Conservation (phyloP, 1,140 invertebrate species). For the Meteorus sp. region DNA sequence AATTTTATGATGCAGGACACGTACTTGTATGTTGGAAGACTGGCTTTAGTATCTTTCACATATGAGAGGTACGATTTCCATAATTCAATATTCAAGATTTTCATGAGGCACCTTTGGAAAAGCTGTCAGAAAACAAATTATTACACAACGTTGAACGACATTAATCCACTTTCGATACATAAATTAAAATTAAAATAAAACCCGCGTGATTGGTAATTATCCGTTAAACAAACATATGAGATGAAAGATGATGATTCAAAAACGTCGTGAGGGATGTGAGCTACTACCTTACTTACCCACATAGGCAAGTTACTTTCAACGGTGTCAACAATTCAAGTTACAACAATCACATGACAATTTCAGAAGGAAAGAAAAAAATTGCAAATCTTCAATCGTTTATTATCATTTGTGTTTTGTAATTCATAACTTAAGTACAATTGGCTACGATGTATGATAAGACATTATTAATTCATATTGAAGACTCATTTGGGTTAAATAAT, state of each 20-base stretch:
- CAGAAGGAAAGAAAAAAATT: constrained; percentile 5
- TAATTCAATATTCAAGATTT: constrained; percentile 97
- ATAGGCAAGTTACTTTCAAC: constrained; percentile 44
- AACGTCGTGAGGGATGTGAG: constrained; percentile 27
- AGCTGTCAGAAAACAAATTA: constrained; percentile 67
- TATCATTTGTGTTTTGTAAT: constrained; percentile 1
- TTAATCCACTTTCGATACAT: too few relatives aligned
- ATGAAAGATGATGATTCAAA: constrained; percentile 26
- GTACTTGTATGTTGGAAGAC: constrained; percentile 92
- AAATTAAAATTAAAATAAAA: too few relatives aligned
- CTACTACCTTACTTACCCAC: constrained; percentile 52
- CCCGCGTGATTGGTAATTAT: too few relatives aligned
- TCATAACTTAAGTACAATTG: too few relatives aligned
- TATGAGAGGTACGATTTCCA: constrained; percentile 98
- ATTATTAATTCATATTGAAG: constrained; percentile 8
- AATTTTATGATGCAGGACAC: constrained; percentile 49
- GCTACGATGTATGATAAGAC: too few relatives aligned
- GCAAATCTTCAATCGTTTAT: constrained; percentile 8
- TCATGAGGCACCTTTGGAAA: constrained; percentile 96
- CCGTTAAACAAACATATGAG: too few relatives aligned
- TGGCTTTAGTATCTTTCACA: constrained; percentile 96
- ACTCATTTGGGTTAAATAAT: constrained; percentile 19
- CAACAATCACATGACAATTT: constrained; percentile 17
- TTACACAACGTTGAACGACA: constrained; percentile 29
- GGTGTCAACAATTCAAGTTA: background rate